Evolutionary conservation across 2,113 vertebrate genomes (phyloP).

Genomic region (Pseudolaguvia tuberculata): DNA sequence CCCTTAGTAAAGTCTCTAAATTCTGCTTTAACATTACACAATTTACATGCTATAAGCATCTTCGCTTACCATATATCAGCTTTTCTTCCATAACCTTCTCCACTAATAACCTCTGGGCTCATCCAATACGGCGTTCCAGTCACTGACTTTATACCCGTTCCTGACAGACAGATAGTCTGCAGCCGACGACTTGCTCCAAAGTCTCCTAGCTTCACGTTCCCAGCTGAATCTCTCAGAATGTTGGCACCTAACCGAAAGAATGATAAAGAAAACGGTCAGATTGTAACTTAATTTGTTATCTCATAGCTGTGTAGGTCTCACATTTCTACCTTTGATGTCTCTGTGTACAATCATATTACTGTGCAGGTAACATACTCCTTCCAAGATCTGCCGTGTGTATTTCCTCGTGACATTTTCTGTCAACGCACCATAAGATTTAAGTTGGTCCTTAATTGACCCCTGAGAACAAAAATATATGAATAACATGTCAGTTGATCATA

Average conservation of each 20-base stretch:
- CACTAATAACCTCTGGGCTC: constrained; percentile 98
- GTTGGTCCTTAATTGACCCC: constrained; percentile 98
- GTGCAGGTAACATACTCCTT: constrained; percentile 96
- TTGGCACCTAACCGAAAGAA: constrained; percentile 79
- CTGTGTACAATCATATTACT: constrained; percentile 99
- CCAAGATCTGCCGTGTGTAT: constrained; percentile 95
- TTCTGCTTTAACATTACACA: neutral
- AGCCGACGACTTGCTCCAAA: constrained; percentile 94
- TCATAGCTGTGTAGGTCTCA: neutral
- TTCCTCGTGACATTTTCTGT: constrained; percentile 96
- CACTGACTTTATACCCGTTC: constrained; percentile 95
- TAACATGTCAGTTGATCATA: neutral
- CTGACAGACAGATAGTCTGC: constrained; percentile 96
- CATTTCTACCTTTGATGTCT: constrained; percentile 91
- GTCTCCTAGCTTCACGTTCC: constrained; percentile 97
- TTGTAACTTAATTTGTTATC: too few species aligned
- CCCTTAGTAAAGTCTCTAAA: neutral
- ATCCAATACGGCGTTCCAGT: constrained; percentile 99
- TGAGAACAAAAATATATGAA: constrained; percentile 45
- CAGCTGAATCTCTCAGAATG: constrained; percentile 92
- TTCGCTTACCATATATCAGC: constrained; percentile 89
- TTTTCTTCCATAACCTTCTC: constrained; percentile 95
- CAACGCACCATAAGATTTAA: constrained; percentile 94
- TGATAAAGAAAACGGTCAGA: neutral
- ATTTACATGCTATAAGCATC: neutral